Evolutionary conservation across 2,797 vertebrate genomes (phyloP).

Genomic region (Spinus pinus): DNA sequence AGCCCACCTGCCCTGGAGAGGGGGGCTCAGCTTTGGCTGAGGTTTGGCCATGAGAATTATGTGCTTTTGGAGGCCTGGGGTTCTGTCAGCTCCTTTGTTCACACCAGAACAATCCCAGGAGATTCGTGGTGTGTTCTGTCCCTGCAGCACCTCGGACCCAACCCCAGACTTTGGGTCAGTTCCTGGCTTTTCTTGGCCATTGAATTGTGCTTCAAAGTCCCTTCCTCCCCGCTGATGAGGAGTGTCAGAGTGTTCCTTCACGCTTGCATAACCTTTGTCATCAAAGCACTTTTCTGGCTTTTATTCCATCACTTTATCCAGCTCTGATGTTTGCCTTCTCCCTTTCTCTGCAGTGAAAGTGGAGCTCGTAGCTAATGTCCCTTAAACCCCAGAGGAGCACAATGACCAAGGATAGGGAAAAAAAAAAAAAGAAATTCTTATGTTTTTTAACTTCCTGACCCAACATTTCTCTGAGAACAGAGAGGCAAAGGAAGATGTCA

Average conservation of each 20-base stretch:
- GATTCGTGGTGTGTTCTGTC: background rate
- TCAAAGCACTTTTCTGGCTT: conserved; percentile 69
- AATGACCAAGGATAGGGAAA: conserved; percentile 44
- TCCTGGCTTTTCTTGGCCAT: conserved; percentile 46
- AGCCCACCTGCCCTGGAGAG: background rate
- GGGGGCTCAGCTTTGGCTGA: background rate
- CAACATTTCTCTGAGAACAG: background rate
- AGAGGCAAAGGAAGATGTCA: background rate
- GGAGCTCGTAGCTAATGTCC: conserved; percentile 55
- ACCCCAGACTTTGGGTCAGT: background rate
- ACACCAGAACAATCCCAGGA: background rate
- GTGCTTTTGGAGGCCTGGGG: background rate
- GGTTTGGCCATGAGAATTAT: background rate
- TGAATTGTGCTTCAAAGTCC: conserved; percentile 56
- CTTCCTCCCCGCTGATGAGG: conserved; percentile 40
- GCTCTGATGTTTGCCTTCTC: conserved; percentile 64
- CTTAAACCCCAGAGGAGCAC: conserved; percentile 56
- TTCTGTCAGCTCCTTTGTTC: background rate
- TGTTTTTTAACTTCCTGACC: conserved; percentile 51
- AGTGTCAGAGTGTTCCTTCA: conserved; percentile 52
- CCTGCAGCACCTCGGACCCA: background rate
- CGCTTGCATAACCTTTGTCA: conserved; percentile 66
- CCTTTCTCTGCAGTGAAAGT: conserved; percentile 44
- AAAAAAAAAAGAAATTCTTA: conserved; percentile 33
- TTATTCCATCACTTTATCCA: conserved; percentile 70